A percentile compares a stretch with the other conserved stretches of the same genome.
These are phyloP conservation scores for Lysandra bellargus DNA, from an alignment of 2,888 invertebrate species.

Conservation along the genomic window DNA sequence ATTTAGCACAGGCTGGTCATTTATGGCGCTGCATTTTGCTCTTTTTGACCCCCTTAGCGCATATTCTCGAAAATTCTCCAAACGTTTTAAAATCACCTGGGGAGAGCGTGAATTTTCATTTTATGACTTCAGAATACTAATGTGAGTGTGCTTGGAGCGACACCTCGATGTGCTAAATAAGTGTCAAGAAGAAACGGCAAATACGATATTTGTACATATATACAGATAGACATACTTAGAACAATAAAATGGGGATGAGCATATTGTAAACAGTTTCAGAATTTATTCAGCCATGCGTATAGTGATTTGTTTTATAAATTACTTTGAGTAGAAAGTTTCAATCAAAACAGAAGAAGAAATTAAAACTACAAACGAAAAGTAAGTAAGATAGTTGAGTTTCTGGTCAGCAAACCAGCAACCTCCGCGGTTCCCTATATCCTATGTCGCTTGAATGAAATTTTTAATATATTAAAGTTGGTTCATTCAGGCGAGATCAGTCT, in stretches of 20 bases:
- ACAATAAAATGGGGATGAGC: too few species aligned
- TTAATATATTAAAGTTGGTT: conserved; percentile 34
- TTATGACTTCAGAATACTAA: conserved; percentile 11
- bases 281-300: neutral
- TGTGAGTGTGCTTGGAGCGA: neutral
- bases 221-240: neutral
- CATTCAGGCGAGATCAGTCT: conserved; percentile 75
- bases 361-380: neutral
- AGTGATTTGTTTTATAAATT: neutral
- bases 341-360: neutral
- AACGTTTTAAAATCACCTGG: neutral
- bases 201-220: too few species aligned
- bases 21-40: conserved; percentile 56
- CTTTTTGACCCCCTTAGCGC: conserved; percentile 48
- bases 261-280: neutral
- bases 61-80: conserved; percentile 26
- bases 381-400: neutral
- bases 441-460: conserved; percentile 5
- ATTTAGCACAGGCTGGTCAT: conserved; percentile 74
- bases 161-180: neutral
- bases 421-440: neutral
- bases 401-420: too few species aligned
- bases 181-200: neutral
- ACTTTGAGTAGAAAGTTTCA: neutral
- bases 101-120: neutral